Evolutionary conservation across 2,888 invertebrate species (phyloP), one percentile per base, ranked within the genome.

Genomic region (Eilema caniola): DNA sequence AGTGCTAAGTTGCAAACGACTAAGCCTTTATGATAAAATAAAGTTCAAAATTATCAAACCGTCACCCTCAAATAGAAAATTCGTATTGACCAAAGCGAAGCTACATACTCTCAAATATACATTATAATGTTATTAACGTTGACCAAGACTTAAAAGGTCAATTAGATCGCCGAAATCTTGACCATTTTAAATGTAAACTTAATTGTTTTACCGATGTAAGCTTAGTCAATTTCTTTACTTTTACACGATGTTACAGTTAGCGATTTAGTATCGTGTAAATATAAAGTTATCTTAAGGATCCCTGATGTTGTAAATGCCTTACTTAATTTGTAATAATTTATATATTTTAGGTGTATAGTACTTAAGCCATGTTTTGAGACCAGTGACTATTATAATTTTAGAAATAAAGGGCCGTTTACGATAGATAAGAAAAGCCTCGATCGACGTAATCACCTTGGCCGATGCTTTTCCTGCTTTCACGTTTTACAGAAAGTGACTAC

Each of bases 321-420:
- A 94, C 93, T 94, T 95, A 95, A 94, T 95, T 95, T 95, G 93
- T 95, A 95, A 95, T 95, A 95, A 95, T 95, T 95, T 95, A 95
- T 95, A 93, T 95, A 95, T 94, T 93, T 93, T 95, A 95, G 95
- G 93, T 95, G 95, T 95, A 95, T 95, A 95, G 95, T 95, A 95
- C 95, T 94, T 95, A 95, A 95, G 95, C 95, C 95, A 95, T 95
- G 94, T 95, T 93, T 94, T 92, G 92, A 95, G 95, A 95, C 95
- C 95, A 94, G 94, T 95, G 94, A 94, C 93, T 95, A 94, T 94
- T 95, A 90, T 94, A 92, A 93, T 95, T 93, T 95, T 90, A 94
- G 93, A 91, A 92, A 87, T 92, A 90, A 91, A 90, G 87, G 92
- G 91, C 90, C 90, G 87, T 86, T 87, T 88, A 82, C 88, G 84